Evolutionary conservation across 2,888 invertebrate genomes (phyloP), one percentile per base, ranked within the genome.

Genomic region (Pyrochroa serraticornis): DNA sequence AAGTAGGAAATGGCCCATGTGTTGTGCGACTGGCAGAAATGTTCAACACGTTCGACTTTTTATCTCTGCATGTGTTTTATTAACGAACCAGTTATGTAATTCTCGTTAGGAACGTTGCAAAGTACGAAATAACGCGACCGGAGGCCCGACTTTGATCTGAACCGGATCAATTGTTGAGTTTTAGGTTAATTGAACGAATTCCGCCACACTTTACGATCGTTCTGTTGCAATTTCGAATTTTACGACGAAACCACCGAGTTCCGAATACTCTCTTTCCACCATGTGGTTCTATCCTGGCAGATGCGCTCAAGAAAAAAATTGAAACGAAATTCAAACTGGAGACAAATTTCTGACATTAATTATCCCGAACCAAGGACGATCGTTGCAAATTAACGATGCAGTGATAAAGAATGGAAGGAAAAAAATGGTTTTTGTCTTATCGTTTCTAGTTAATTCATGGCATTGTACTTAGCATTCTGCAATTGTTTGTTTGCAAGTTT

Each of bases 1-100:
- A 70, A 60, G 63, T 66, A 68, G 70, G 70, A 72, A 72, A 71
- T 70, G 67, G 70, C 62, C 71, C 71, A 68, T 72, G 70, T 71
- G 70, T 69, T 69, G 67, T 67, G 48, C 66, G 64, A 71, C 67
- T 70, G 67, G 70, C 71, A 73, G 72, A 72, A 70, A 61, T 62
- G 57, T 60, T 64, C 57, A 58, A 53, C 49, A 49, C 56, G 44
- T 51, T 51, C 51, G 46, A 38, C 36, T 41, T 55, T 56, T 57
- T 57, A 33, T 51, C 31, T 45, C 51, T 52, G 48, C 58, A 58
- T 58, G 47, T 58, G 58, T 46, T 57, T 34, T 42, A 46, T 52
- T 54, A 55, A 55, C 42, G 30, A 48, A 55, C 30, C 9, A 8
- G 43, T 58, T 58, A 47, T 58, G 58, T 58, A 58, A 58, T 35